Percentiles rank a stretch among this genome's conserved stretches.
Conservation (phyloP, 2,113 vertebrate genomes). For the Nerophis ophidion region DNA sequence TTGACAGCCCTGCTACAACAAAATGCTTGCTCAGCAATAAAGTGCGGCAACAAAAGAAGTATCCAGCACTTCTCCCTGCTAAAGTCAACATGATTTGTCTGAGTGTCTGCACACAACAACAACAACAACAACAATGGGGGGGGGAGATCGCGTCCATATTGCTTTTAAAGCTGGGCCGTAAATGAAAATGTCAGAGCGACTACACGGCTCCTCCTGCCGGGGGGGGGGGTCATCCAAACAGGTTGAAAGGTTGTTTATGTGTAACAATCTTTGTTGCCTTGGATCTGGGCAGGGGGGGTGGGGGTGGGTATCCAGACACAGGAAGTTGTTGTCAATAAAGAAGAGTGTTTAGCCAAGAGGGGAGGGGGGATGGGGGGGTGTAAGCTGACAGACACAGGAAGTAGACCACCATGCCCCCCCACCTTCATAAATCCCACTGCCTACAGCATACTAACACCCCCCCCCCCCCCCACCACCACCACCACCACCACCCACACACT, state of each 20-base stretch:
- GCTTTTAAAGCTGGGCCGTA: slow-evolving; percentile 65
- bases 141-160: slow-evolving; percentile 46
- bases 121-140: background rate
- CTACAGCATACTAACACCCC: slow-evolving; percentile 14
- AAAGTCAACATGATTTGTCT: too few species aligned
- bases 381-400: slow-evolving; percentile 72
- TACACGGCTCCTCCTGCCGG: slow-evolving; percentile 41
- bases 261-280: too few species aligned
- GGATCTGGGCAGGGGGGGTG: slow-evolving; percentile 10
- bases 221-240: too few species aligned
- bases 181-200: slow-evolving; percentile 62
- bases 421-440: slow-evolving; percentile 20
- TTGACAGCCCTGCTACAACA: too few species aligned
- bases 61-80: too few species aligned
- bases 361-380: slow-evolving; percentile 51
- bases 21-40: too few species aligned
- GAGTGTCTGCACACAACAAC: too few species aligned
- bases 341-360: slow-evolving; percentile 21
- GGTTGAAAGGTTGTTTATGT: too few species aligned
- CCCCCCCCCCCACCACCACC: background rate
- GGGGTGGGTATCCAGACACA: slow-evolving; percentile 10
- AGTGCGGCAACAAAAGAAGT: too few species aligned
- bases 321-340: slow-evolving; percentile 3
- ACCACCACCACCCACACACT: too few species aligned
- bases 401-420: slow-evolving; percentile 58